Evolutionary conservation across 2,113 vertebrate genomes (phyloP).

Genomic region (Calonectris borealis): DNA sequence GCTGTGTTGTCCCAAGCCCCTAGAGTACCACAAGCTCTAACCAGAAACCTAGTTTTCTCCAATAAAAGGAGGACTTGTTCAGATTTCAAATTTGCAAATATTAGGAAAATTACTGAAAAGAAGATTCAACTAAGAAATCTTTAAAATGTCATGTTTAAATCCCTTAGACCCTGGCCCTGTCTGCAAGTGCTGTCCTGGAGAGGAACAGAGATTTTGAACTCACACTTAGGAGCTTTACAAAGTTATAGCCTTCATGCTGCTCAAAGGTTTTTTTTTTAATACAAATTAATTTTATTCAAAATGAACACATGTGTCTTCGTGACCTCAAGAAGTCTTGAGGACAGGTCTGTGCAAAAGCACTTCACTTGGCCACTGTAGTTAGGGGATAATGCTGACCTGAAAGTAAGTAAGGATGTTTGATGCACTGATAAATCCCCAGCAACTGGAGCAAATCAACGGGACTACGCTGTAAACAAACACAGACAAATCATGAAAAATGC

Average conservation of each 20-base stretch:
- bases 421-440: not conserved
- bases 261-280: not conserved
- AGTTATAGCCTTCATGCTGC: not conserved
- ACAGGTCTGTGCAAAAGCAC: not conserved
- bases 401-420: not conserved
- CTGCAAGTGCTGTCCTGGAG: not conserved
- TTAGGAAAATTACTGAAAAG: not conserved
- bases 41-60: not conserved
- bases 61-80: not conserved
- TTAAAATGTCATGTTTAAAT: not conserved
- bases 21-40: not conserved
- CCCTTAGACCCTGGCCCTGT: not conserved
- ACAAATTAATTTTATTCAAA: not conserved
- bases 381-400: not conserved
- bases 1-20: not conserved
- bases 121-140: not conserved
- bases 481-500: not conserved
- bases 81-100: not conserved
- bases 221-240: not conserved
- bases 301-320: rapidly evolving
- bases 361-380: rapidly evolving
- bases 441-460: not conserved
- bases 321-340: not conserved
- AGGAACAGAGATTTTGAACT: not conserved
- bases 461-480: not conserved